A percentile compares a stretch with the other conserved stretches of the same genome.
Conservation (phyloP, 1,140 invertebrate genomes). For the Artemia franciscana region DNA sequence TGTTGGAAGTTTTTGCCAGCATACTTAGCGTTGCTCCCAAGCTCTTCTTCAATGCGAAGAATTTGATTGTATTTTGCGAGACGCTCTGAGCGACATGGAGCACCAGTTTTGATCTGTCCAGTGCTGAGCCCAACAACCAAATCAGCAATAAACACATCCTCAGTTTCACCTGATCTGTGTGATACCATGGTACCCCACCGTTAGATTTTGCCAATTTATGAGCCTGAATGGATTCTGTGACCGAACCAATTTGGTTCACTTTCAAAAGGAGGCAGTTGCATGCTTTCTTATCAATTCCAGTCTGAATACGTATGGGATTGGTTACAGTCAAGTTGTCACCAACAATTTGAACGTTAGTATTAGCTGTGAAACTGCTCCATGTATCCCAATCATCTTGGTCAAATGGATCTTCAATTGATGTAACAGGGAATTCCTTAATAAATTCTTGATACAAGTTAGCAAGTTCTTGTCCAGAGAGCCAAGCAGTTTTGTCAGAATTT, state of each 20-base stretch:
- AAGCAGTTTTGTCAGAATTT: slow-evolving; percentile 51
- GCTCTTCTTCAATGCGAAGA: slow-evolving; percentile 90
- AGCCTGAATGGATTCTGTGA: slow-evolving; percentile 90
- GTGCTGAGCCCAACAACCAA: slow-evolving; percentile 22
- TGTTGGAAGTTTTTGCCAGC: slow-evolving; percentile 88
- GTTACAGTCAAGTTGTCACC: slow-evolving; percentile 94
- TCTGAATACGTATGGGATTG: slow-evolving; percentile 80
- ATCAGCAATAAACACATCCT: slow-evolving; percentile 97
- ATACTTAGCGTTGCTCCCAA: slow-evolving; percentile 71
- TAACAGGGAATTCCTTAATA: slow-evolving; percentile 80
- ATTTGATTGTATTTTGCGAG: slow-evolving; percentile 98
- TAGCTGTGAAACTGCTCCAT: slow-evolving; percentile 56
- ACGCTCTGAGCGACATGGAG: slow-evolving; percentile 92
- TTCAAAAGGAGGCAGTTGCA: slow-evolving; percentile 94
- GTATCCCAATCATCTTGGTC: slow-evolving; percentile 93
- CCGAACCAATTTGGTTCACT: slow-evolving; percentile 94
- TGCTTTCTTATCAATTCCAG: slow-evolving; percentile 87
- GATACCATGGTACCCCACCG: slow-evolving; percentile 95
- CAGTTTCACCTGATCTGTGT: slow-evolving; percentile 91
- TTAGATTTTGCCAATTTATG: slow-evolving; percentile 76
- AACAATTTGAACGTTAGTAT: slow-evolving; percentile 61
- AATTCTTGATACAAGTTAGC: slow-evolving; percentile 71
- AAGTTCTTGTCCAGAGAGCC: slow-evolving; percentile 53
- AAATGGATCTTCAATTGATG: slow-evolving; percentile 96
- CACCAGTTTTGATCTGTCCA: slow-evolving; percentile 76